These are phyloP conservation scores for Aricia artaxerxes DNA, from an alignment of 2,888 invertebrate genomes.

Conservation along the genomic window DNA sequence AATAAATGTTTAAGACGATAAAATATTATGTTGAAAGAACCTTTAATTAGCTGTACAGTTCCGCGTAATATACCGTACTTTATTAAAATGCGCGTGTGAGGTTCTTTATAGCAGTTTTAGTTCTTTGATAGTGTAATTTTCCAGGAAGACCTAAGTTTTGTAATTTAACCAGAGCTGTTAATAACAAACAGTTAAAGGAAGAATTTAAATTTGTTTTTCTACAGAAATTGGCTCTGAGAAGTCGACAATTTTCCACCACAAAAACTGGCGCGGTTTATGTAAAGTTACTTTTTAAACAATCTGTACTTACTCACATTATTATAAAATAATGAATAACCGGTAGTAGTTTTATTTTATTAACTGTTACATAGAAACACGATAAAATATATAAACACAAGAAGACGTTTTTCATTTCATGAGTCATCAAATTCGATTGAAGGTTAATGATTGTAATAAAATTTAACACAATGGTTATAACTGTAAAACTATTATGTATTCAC, in stretches of 20 bases:
- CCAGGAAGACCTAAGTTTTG: neutral
- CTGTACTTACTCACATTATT: too few species aligned
- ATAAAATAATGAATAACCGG: too few species aligned
- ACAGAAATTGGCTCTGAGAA: too few species aligned
- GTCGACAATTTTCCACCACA: too few species aligned
- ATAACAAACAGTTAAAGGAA: too few species aligned
- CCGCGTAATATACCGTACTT: neutral
- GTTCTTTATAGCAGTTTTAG: neutral
- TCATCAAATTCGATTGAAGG: neutral
- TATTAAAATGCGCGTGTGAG: neutral
- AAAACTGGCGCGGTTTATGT: too few species aligned
- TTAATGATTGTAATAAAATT: neutral
- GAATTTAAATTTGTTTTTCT: too few species aligned
- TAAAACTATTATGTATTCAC: neutral
- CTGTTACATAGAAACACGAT: too few species aligned
- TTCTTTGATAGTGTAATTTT: neutral
- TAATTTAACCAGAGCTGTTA: too few species aligned
- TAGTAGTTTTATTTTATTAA: too few species aligned
- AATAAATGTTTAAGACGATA: slow-evolving; percentile 25
- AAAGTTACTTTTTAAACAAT: too few species aligned
- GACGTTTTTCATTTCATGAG: neutral
- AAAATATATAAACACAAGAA: neutral
- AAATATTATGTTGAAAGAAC: slow-evolving; percentile 23
- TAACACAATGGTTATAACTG: neutral
- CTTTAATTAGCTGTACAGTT: slow-evolving; percentile 7